Conservation (phyloP, 2,797 vertebrate species). For the Prionace glauca region DNA sequence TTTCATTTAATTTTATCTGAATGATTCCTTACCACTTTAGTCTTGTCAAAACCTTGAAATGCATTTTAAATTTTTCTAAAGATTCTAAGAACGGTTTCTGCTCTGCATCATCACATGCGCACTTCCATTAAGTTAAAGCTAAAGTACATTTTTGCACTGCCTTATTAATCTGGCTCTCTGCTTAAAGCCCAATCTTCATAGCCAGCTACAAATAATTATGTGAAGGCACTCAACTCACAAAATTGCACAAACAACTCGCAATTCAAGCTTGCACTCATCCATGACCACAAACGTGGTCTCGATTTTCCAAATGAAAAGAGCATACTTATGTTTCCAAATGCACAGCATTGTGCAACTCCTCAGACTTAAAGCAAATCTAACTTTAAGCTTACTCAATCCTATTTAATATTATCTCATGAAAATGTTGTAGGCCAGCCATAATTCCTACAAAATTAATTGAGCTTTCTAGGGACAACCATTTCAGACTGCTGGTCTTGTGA, state of each 20-base stretch:
- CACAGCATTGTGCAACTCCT: not conserved
- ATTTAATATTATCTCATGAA: not conserved
- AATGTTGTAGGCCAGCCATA: not conserved
- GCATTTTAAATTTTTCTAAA: not conserved
- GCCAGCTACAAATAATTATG: not conserved
- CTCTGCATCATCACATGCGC: not conserved
- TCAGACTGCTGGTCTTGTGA: not conserved
- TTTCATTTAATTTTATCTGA: not conserved
- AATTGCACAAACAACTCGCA: not conserved
- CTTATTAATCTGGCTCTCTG: not conserved
- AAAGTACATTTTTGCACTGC: not conserved
- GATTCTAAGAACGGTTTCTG: not conserved
- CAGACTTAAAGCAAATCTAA: not conserved
- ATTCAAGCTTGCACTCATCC: not conserved
- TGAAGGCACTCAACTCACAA: not conserved
- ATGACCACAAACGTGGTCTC: not conserved
- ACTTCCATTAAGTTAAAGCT: not conserved
- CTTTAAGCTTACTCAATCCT: not conserved
- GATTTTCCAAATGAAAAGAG: not conserved
- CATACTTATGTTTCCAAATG: not conserved
- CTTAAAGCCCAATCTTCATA: not conserved
- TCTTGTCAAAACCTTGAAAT: not conserved
- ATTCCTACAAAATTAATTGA: not conserved
- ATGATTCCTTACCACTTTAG: not conserved
- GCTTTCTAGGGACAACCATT: not conserved